Evolutionary conservation across 2,797 vertebrate genomes (phyloP), one percentile per base, ranked within the genome.

Genomic region (Acomys russatus): DNA sequence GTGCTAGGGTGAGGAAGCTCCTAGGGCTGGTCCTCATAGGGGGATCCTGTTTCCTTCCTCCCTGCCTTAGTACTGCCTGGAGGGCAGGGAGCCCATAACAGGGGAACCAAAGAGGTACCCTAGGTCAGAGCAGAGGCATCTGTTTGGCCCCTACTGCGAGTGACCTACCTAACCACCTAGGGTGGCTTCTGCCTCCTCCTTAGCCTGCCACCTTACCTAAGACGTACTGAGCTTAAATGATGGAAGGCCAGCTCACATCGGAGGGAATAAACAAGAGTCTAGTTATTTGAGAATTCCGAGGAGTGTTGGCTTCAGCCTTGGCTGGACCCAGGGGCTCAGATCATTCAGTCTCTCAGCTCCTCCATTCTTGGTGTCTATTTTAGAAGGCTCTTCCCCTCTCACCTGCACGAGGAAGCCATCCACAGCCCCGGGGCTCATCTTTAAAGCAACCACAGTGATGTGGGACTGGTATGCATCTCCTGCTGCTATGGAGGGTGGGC

Each of bases 321-420:
- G 88, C 59, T 88, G 85, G 70, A 82, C 90, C 84, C 70, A 83
- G 63, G 20, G 11, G 22, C 56, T 96, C 61, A 38, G 70, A n/a
- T n/a, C 63, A 15, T 20, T 44, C 70, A 33, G 3, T 71, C 25
- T 90, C 86, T 56, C 11, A 15, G 25, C n/a, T 30, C 8, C 49
- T 38, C 9, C 7, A 3, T 8, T 80, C 56, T 74, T 33, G 44
- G 68, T 91, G 61, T 83, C 78, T 35, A 44, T 77, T 73, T 94
- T 59, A 77, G 56, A 68, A 77, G 85, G 12, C 22, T 38, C 3
- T 9, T 25, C 8, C 20, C 25, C n/a, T 6, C 22, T 71, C 33
- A 70, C 73, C 35, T 7, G 18, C 28, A 15, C 7, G 7, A 51
- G 20, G 51, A 44, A 71, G 28, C 28, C 73, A 22, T 54, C 9